phyloP scores from a whole-genome alignment of 1,140 invertebrate species.

The Solen grandis region DNA sequence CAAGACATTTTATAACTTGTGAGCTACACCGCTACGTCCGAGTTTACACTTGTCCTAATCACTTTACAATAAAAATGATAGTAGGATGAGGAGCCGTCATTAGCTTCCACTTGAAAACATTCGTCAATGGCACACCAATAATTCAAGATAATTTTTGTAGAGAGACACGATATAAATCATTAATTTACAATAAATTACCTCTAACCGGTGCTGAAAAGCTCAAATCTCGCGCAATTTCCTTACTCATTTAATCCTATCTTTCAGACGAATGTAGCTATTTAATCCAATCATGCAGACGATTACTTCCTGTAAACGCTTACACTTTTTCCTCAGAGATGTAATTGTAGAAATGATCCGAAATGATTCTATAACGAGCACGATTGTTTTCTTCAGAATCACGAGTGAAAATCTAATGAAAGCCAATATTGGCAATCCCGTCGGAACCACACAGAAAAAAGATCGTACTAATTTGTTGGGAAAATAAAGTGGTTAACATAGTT shows the following conservation, averaged over 20 bases:
- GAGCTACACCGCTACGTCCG: conserved; percentile 41
- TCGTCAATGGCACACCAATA: conserved; percentile 52
- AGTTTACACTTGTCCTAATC: conserved; percentile 55
- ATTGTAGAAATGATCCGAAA: conserved; percentile 55
- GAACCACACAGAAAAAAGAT: conserved; percentile 56
- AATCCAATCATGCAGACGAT: conserved; percentile 56
- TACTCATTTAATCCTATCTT: conserved; percentile 57
- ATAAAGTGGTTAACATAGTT: conserved; percentile 58
- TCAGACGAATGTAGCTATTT: conserved; percentile 51
- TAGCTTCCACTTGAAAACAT: conserved; percentile 54
- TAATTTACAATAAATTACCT: conserved; percentile 60
- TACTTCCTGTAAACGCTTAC: conserved; percentile 53
- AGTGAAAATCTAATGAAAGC: conserved; percentile 54
- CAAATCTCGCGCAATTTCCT: conserved; percentile 48
- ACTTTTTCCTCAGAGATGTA: conserved; percentile 47
- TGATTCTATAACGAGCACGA: conserved; percentile 56
- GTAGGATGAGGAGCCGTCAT: conserved; percentile 46
- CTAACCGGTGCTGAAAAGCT: conserved; percentile 51
- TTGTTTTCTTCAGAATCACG: conserved; percentile 53
- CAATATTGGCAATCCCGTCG: conserved; percentile 48
- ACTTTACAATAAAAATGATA: conserved; percentile 57
- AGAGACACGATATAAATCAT: conserved; percentile 53
- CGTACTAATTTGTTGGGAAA: conserved; percentile 56
- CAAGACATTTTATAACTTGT: conserved; percentile 46
- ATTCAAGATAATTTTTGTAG: conserved; percentile 57